These are phyloP conservation scores for Calycopis cecrops DNA, from an alignment of 1,140 invertebrate species.

Conservation along the genomic window DNA sequence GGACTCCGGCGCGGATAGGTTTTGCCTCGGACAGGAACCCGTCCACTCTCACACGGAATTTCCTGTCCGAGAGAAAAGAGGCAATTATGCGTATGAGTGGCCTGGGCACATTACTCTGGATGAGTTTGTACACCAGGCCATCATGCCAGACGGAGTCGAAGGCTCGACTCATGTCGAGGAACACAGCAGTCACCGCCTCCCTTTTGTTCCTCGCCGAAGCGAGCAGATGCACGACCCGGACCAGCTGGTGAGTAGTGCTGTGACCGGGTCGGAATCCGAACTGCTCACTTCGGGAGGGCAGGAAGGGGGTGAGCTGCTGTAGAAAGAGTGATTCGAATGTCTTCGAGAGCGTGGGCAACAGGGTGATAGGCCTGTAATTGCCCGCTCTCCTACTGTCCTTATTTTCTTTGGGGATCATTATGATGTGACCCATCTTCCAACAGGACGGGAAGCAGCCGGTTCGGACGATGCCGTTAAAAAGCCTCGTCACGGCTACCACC, in stretches of 20 bases:
- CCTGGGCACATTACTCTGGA: too few relatives aligned
- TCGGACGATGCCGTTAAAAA: constrained; percentile 25
- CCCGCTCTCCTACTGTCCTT: too few relatives aligned
- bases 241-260: constrained; percentile 34
- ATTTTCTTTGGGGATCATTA: constrained; percentile 37
- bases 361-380: too few relatives aligned
- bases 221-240: too few relatives aligned
- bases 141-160: constrained; percentile 25
- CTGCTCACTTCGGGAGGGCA: constrained; percentile 30
- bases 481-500: constrained; percentile 14
- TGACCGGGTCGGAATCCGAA: constrained; percentile 43
- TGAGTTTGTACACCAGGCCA: too few relatives aligned
- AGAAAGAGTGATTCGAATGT: constrained; percentile 35
- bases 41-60: too few relatives aligned
- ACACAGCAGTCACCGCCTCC: constrained; percentile 20
- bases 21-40: too few relatives aligned
- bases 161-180: constrained; percentile 1
- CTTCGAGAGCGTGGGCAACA: too few relatives aligned
- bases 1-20: constrained; percentile 16
- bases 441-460: constrained; percentile 30
- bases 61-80: too few relatives aligned
- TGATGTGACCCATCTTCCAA: constrained; percentile 41
- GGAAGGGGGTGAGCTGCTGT: constrained; percentile 15
- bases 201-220: constrained; percentile 24
- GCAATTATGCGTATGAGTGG: too few relatives aligned